These are phyloP conservation scores for Lathronympha strigana DNA, from an alignment of 2,888 invertebrate genomes.

Conservation along the genomic window DNA sequence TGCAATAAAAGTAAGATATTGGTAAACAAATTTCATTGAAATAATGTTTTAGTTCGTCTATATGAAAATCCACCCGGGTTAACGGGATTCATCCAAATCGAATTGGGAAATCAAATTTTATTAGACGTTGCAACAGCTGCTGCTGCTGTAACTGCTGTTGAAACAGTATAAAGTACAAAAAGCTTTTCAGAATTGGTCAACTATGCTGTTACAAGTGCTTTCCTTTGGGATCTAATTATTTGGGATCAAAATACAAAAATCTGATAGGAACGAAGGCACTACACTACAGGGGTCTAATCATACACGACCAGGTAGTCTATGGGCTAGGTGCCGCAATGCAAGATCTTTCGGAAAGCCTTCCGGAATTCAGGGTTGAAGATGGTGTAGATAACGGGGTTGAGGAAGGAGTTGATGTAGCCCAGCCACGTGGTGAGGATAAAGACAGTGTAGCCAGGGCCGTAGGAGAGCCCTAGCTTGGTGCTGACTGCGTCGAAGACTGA, in stretches of 20 bases:
- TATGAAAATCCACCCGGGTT: background rate
- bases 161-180: no score
- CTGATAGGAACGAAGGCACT: slow-evolving; percentile 14
- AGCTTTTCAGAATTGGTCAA: no score
- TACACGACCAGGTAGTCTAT: slow-evolving; percentile 72
- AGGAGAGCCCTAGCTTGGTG: slow-evolving; percentile 91
- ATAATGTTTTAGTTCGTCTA: background rate
- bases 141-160: no score
- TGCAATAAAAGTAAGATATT: background rate
- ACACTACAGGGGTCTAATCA: slow-evolving; percentile 32
- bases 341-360: slow-evolving; percentile 97
- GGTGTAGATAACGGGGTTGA: slow-evolving; percentile 96
- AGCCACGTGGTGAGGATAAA: slow-evolving; percentile 98
- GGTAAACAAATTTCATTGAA: background rate
- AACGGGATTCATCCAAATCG: no score
- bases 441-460: slow-evolving; percentile 93
- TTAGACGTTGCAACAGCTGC: no score
- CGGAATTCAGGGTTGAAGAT: slow-evolving; percentile 99
- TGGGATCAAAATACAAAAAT: background rate
- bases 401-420: slow-evolving; percentile 98
- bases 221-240: background rate
- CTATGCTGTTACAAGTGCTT: no score
- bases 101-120: no score
- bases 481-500: slow-evolving; percentile 99
- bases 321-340: slow-evolving; percentile 87